Base-by-base conservation (phyloP, 2,888 invertebrate genomes). In the Penaeus monodon region DNA sequence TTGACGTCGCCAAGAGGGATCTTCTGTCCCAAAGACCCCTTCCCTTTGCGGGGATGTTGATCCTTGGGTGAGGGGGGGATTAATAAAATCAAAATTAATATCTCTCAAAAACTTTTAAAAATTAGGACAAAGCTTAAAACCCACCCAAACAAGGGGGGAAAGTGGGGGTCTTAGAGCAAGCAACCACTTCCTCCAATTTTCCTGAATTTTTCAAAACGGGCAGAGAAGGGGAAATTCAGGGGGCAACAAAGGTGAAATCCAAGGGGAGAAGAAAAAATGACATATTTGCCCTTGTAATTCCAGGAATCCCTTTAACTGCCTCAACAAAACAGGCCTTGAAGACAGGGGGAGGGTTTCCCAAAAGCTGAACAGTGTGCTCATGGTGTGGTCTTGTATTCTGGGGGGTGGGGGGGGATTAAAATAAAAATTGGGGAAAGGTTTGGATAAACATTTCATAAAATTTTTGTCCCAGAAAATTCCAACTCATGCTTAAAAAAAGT, bases 221-320 rank as follows among this genome's bases (percentile, higher is more conserved):
- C 99, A 2, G 98, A 98, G 94, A 98, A 99, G 20, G 99, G 98
- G 92, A 91, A 99, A 99, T 94, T 99, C 99, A 17, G 99, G 57
- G 94, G 94, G 91, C 94, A 94, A 94, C 94, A 91, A 94, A 94
- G 65, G 94, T 94, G 92, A 94, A 94, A 91, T 94, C 94, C 88
- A 93, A 91, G 24, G 94, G 94, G 91, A 94, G 92, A 94, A 94
- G 91, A 94, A 94, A 94, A 91, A 3, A 94, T 93, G 27, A 94
- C 91, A 91, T 94, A 94, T 93, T 94, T 94, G 74, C 94, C 94
- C 90, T 92, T 92, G 92, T 93, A 94, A 90, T 22, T 92, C 91
- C 74, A 94, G 91, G 73, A 85, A 94, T 95, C 66, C 95, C 92
- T 97, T 96, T 92, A 99, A 98, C 91, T 96, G 96, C 81, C 96